Evolutionary conservation across 2,113 vertebrate species (phyloP), one percentile per base, ranked within the genome.

Genomic region (Butorides virescens): DNA sequence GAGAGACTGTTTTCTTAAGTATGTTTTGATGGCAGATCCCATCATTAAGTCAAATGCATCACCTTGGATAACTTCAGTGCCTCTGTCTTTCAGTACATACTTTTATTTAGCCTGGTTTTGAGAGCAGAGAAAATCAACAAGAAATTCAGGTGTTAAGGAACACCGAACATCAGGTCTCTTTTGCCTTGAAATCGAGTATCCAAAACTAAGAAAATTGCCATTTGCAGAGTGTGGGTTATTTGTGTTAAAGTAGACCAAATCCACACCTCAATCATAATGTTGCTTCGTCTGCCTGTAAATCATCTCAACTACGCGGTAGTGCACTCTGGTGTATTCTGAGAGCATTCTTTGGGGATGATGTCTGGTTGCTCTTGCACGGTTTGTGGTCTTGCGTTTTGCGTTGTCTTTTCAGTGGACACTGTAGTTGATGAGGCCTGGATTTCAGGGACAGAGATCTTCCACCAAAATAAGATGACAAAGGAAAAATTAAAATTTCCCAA

Each of bases 261-360:
- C 22, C 25, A 29, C 17, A 13, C 15, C 34, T 75, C 76, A 32
- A 2, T 50, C 39, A 13, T 26, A 8, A 50, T 6, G 22, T 23
- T 34, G 18, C 12, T 34, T 30, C 49, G 36, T 32, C 30, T 46
- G 52, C 44, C 49, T 22, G 10, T 49, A 75, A 56, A 62, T 71
- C 53, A 47, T 37, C 56, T 70, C 13, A n/a, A 16, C 59, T 84
- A 3, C 1, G 14, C 73, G 70, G 70, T 42, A 91, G 80, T 82
- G 95, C 91, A 37, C 89, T 85, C 92, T 95, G 80, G 76, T 95
- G 94, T 91, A 79, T 89, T 44, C 71, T 3, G 7, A 85, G 66
- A 61, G 92, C 92, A 93, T 36, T 66, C 49, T 65, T 86, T 21
- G 47, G 55, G 52, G 63, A 5, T 17, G 37, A 58, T 90, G 17